These are phyloP conservation scores for Nudaria mundana DNA, from an alignment of 2,888 invertebrate species.

Conservation along the genomic window DNA sequence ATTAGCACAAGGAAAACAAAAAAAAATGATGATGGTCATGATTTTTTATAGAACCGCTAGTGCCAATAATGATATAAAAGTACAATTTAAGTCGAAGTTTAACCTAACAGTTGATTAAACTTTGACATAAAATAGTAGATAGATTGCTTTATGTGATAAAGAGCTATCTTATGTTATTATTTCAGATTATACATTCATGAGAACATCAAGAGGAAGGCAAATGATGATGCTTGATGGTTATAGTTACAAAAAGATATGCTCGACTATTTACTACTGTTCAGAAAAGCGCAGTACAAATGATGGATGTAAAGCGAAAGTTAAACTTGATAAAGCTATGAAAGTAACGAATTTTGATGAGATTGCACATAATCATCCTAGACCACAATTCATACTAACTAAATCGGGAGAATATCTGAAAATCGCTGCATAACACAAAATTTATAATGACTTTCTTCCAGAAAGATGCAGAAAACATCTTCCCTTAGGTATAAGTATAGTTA, in stretches of 20 bases:
- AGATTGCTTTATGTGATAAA: too few species aligned
- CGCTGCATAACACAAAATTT: background rate
- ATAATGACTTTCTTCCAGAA: too few species aligned
- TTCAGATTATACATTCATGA: constrained; percentile 1
- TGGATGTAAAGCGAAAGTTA: constrained; percentile 9
- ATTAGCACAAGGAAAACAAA: too few species aligned
- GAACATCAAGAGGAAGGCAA: background rate
- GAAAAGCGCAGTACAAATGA: constrained; percentile 1
- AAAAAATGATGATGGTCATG: too few species aligned
- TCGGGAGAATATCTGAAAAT: constrained; percentile 11
- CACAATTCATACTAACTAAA: constrained; percentile 2
- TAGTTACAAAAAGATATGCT: constrained; percentile 5
- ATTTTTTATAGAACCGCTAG: too few species aligned
- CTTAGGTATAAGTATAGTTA: too few species aligned
- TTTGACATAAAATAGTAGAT: background rate
- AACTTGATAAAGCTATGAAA: constrained; percentile 5
- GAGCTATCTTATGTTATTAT: too few species aligned
- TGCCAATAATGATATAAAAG: too few species aligned
- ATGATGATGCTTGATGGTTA: constrained; percentile 4
- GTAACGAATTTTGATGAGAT: constrained; percentile 3
- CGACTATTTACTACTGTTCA: constrained; percentile 8
- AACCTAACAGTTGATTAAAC: too few species aligned
- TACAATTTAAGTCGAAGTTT: too few species aligned
- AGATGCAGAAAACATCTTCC: too few species aligned
- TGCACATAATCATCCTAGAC: constrained; percentile 13